phyloP scores from a whole-genome alignment of 2,888 invertebrate species.

The Orchesella flavescens region DNA sequence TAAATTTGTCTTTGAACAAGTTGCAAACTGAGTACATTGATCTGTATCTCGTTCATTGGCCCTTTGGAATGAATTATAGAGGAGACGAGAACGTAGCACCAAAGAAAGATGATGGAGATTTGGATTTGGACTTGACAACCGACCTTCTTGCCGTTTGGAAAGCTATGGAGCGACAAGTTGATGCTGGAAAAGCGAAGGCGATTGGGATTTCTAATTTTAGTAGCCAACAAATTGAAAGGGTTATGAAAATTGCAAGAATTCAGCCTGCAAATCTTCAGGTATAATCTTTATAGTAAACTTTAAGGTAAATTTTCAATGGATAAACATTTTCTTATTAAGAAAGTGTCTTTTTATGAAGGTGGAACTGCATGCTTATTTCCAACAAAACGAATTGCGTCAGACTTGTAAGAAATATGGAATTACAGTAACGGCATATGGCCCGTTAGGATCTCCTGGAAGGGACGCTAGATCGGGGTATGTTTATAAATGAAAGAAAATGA shows the following conservation, averaged over 20 bases:
- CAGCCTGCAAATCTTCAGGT: slow-evolving; percentile 78
- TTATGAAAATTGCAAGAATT: slow-evolving; percentile 79
- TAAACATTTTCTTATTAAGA: neutral
- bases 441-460: slow-evolving; percentile 83
- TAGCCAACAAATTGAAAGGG: slow-evolving; percentile 81
- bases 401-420: slow-evolving; percentile 81
- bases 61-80: slow-evolving; percentile 81
- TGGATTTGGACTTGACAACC: slow-evolving; percentile 65
- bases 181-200: slow-evolving; percentile 81
- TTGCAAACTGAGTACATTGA: slow-evolving; percentile 87
- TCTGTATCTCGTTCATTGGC: slow-evolving; percentile 86
- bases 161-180: slow-evolving; percentile 81
- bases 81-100: slow-evolving; percentile 80
- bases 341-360: slow-evolving; percentile 75
- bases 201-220: slow-evolving; percentile 92
- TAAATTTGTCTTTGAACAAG: slow-evolving; percentile 81
- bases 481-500: neutral
- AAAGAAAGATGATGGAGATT: slow-evolving; percentile 77
- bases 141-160: slow-evolving; percentile 84
- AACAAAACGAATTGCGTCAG: slow-evolving; percentile 79
- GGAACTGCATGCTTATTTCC: slow-evolving; percentile 86
- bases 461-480: neutral
- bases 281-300: slow-evolving; percentile 3
- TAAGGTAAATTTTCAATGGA: neutral
- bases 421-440: slow-evolving; percentile 85